A percentile compares a stretch with the other conserved stretches of the same genome.
Evolutionary conservation across 1,140 invertebrate species (phyloP).

Genomic region (Amphibalanus amphitrite): DNA sequence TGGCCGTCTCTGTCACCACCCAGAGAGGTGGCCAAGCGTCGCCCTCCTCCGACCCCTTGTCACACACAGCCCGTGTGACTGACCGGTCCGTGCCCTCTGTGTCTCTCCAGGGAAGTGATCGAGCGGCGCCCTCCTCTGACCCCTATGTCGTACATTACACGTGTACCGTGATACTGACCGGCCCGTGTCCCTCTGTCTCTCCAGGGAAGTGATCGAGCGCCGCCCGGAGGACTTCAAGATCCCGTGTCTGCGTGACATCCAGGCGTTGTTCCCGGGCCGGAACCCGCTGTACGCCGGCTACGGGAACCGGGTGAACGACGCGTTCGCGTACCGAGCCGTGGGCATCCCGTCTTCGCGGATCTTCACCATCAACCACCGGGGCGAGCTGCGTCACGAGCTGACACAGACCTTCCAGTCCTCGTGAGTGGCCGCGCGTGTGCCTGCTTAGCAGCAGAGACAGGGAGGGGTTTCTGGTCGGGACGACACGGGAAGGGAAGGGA

Average conservation of each 20-base stretch:
- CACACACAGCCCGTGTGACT: no score
- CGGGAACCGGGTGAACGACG: slow-evolving; percentile 94
- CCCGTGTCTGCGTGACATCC: slow-evolving; percentile 87
- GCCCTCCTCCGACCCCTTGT: no score
- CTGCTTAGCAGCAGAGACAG: not conserved
- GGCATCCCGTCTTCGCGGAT: slow-evolving; percentile 90
- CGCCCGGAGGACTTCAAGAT: slow-evolving; percentile 99
- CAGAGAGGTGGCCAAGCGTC: no score
- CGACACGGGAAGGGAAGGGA: slow-evolving; percentile 2
- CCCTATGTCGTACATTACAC: no score
- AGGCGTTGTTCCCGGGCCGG: slow-evolving; percentile 68
- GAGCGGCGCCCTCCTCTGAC: no score
- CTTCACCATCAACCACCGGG: slow-evolving; percentile 95
- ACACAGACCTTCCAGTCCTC: slow-evolving; percentile 93
- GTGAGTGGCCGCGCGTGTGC: slow-evolving; percentile 60
- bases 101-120: no score
- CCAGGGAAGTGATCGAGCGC: slow-evolving; percentile 95
- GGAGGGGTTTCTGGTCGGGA: slow-evolving; percentile 6
- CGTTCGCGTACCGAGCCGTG: slow-evolving; percentile 92
- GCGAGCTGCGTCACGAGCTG: slow-evolving; percentile 87
- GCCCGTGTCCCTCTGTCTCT: slow-evolving; percentile 19
- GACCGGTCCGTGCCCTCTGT: no score
- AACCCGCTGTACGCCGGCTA: slow-evolving; percentile 98
- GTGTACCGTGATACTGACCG: no score
- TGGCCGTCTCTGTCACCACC: no score